These are phyloP conservation scores for Spermophilus dauricus DNA, from an alignment of 2,113 vertebrate species.

Conservation along the genomic window DNA sequence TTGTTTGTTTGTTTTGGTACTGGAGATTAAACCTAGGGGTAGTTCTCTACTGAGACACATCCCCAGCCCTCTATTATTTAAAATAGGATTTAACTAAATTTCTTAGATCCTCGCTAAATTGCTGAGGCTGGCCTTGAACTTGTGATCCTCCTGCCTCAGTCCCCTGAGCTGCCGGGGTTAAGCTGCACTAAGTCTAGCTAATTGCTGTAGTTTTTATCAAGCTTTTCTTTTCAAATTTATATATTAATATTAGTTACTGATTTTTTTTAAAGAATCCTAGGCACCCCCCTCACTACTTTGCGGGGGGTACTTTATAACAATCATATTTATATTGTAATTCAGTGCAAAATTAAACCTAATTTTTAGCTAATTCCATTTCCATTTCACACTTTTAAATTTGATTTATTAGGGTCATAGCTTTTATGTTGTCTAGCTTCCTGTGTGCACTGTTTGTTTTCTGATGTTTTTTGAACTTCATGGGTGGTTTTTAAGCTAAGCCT, in stretches of 20 bases:
- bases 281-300: not conserved
- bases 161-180: too few relatives aligned
- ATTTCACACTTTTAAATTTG: not conserved
- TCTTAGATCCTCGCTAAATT: too few relatives aligned
- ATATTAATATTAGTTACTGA: not conserved
- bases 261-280: constrained; percentile 15
- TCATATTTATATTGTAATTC: not conserved
- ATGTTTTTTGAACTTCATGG: constrained; percentile 1
- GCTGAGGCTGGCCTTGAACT: too few relatives aligned
- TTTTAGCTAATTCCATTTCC: constrained; percentile 11
- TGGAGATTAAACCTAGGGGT: too few relatives aligned
- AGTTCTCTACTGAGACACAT: too few relatives aligned
- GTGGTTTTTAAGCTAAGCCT: not conserved
- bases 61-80: too few relatives aligned
- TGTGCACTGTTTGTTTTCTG: not conserved
- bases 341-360: not conserved
- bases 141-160: too few relatives aligned
- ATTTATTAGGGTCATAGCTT: not conserved
- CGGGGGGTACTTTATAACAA: not conserved
- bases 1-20: too few relatives aligned
- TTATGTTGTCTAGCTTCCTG: not conserved
- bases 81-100: too few relatives aligned
- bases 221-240: constrained; percentile 44
- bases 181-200: not conserved
- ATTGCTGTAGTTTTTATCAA: not conserved